Evolutionary conservation across 2,888 invertebrate species (phyloP), one percentile per base, ranked within the genome.

Genomic region (Toxonevra muliebris): DNA sequence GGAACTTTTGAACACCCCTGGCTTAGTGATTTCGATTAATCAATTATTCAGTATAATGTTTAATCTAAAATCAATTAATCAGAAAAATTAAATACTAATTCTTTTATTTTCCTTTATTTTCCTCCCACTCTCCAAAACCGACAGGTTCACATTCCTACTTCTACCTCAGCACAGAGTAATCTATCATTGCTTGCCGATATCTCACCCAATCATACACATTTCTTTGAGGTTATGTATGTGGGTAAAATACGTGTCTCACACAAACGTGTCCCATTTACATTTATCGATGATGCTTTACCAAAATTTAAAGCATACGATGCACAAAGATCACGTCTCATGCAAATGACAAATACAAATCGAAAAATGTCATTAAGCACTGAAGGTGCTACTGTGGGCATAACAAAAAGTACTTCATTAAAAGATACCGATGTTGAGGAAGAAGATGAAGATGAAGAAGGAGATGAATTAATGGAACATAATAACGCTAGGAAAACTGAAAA

Each of bases 231-330:
- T 3, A 87, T 96, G 73, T 97, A 97, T 84, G 91, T 97, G 59
- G 97, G 97, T 0, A 95, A 95, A 86, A 95, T 96, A 59, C 90
- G 93, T 74, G 93, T 96, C 75, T 93, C 94, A 50, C 92, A 93
- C 79, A 90, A 93, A 78, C 95, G 94, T 81, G 85, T 85, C 0
- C 93, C 95, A 1, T 93, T 94, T 74, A 89, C 93, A 0, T 92
- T 97, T 76, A 95, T 97, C 75, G 97, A 97, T 80, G 96, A 96
- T 81, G 94, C 96, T 1, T 86, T 97, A 66, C 89, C 91, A 69
- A 95, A 94, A 83, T 94, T 97, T 78, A 90, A 90, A 71, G 89
- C 90, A 40, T 92, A 94, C 78, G 94, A 95, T 78, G 87, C 90
- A 2, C 93, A 93, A 73, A 92, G 93, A 75, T 82, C 82, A 71